Conservation (phyloP, 2,113 vertebrate species). For the Silurus asotus region DNA sequence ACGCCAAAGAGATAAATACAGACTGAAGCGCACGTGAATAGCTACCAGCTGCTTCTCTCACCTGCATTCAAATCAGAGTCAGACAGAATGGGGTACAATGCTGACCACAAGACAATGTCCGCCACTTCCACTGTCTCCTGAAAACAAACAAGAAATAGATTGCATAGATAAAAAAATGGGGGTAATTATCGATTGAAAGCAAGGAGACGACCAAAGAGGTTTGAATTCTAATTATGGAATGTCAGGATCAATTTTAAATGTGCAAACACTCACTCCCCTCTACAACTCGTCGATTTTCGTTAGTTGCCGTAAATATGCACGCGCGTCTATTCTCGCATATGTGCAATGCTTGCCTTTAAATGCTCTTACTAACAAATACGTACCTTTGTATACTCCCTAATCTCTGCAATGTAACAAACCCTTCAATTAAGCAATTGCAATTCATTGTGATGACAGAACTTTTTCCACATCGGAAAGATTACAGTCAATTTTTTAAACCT, state of each 20-base stretch:
- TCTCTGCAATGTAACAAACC: neutral
- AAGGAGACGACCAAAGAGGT: neutral
- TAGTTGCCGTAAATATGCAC: neutral
- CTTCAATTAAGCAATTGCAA: neutral
- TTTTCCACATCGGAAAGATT: neutral
- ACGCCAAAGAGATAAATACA: neutral
- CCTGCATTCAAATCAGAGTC: constrained; percentile 64
- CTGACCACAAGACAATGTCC: constrained; percentile 86
- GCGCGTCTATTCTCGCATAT: neutral
- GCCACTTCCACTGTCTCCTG: constrained; percentile 80
- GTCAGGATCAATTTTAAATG: neutral
- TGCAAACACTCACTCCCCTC: neutral
- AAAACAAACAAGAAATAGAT: constrained; percentile 46
- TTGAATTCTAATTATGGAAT: neutral
- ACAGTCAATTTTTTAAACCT: neutral
- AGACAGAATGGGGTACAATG: constrained; percentile 78
- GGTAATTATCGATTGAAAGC: neutral
- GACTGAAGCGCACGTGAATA: neutral
- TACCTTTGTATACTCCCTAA: neutral
- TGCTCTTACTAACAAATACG: neutral
- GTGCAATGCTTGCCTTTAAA: neutral
- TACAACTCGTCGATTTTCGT: neutral
- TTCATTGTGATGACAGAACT: neutral
- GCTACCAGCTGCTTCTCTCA: constrained; percentile 43
- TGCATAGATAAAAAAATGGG: neutral